Percentiles rank a stretch among this genome's conserved stretches.
Conservation (phyloP, 2,113 vertebrate species). For the Stictonetta naevosa region DNA sequence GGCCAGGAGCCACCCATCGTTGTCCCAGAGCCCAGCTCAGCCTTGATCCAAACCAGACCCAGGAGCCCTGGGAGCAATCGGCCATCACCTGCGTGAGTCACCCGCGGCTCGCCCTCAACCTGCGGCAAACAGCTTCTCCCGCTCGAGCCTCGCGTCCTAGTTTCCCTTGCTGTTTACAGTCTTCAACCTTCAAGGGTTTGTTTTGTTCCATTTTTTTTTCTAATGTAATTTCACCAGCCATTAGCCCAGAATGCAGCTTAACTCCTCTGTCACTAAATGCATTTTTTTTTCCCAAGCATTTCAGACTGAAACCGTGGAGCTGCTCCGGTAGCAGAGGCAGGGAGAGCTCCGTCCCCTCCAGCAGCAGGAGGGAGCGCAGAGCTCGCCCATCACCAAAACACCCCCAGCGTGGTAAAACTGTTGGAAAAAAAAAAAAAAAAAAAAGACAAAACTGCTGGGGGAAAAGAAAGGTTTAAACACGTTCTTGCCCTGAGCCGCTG, state of each 20-base stretch:
- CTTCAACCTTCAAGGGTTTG: constrained; percentile 18
- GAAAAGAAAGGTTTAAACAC: background rate
- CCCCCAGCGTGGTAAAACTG: background rate
- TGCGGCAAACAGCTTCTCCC: background rate
- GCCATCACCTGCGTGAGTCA: background rate
- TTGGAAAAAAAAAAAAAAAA: background rate
- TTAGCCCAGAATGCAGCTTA: constrained; percentile 7
- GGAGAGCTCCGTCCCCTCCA: fast-evolving
- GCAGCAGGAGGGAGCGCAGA: fast-evolving
- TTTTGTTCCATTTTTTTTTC: constrained; percentile 21
- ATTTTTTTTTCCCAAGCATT: fast-evolving
- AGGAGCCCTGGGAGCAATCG: background rate
- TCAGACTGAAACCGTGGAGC: fast-evolving
- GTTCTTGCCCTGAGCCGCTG: background rate
- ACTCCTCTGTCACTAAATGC: background rate
- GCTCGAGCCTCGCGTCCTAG: constrained; percentile 31
- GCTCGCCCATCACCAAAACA: background rate
- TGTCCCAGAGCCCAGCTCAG: background rate
- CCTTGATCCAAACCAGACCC: background rate
- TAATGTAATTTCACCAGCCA: constrained; percentile 6
- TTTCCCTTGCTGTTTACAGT: constrained; percentile 29
- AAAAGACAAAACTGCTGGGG: background rate
- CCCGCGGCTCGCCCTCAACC: background rate
- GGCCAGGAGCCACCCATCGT: background rate
- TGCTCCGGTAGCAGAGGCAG: background rate